These are phyloP conservation scores for Eupithecia centaureata DNA, from an alignment of 2,888 invertebrate genomes.

Conservation along the genomic window DNA sequence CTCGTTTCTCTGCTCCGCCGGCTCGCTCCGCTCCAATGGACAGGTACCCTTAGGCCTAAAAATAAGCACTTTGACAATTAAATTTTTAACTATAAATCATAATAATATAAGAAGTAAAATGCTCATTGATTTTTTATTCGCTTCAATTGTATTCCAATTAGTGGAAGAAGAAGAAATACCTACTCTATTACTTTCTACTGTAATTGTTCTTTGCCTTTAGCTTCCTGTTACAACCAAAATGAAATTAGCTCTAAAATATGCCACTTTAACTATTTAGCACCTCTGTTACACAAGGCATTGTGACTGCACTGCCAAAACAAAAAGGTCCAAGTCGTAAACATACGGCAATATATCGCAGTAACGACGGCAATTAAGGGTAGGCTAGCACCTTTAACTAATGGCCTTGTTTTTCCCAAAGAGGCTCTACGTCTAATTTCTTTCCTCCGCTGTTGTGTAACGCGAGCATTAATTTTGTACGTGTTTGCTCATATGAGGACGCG, in stretches of 20 bases:
- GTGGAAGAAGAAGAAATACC: too few relatives aligned
- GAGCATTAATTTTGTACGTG: conserved; percentile 42
- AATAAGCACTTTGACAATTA: too few relatives aligned
- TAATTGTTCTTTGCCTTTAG: too few relatives aligned
- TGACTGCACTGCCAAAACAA: conserved; percentile 37
- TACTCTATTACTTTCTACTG: too few relatives aligned
- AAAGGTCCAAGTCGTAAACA: conserved; percentile 30
- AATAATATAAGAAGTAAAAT: too few relatives aligned
- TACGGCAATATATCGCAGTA: conserved; percentile 50
- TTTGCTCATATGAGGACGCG: conserved; percentile 30
- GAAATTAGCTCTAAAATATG: background rate
- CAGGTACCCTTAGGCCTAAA: too few relatives aligned
- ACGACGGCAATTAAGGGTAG: conserved; percentile 62
- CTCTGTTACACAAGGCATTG: conserved; percentile 10
- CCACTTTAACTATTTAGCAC: background rate
- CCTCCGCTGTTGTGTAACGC: conserved; percentile 43
- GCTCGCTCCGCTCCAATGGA: too few relatives aligned
- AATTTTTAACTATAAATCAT: too few relatives aligned
- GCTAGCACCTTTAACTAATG: conserved; percentile 63
- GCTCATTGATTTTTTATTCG: too few relatives aligned
- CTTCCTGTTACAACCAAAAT: background rate
- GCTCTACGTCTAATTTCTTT: conserved; percentile 53
- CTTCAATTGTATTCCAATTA: too few relatives aligned
- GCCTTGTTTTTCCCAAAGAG: conserved; percentile 58
- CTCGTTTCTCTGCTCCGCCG: too few relatives aligned